Conservation (phyloP, 2,797 vertebrate genomes). For the Rhincodon typus region DNA sequence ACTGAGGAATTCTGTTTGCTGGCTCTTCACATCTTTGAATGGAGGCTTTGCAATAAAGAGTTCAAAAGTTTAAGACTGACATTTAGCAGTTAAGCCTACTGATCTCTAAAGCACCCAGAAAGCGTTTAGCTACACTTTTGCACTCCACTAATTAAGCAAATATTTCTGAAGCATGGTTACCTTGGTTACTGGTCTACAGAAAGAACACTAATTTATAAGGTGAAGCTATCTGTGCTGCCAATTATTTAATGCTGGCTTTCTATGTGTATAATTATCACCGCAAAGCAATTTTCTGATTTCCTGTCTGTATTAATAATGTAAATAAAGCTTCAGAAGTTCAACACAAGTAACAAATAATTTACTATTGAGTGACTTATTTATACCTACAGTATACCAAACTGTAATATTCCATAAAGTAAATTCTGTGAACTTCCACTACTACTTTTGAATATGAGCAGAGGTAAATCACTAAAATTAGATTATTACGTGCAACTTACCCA, state of each 20-base stretch:
- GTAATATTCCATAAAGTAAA: background rate
- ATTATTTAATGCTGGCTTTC: constrained; percentile 26
- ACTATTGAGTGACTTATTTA: background rate
- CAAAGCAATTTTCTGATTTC: background rate
- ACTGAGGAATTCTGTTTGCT: background rate
- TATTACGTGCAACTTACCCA: background rate
- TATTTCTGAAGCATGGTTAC: constrained; percentile 21
- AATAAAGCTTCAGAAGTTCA: background rate
- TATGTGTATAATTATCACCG: background rate
- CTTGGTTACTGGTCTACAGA: background rate
- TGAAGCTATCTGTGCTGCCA: background rate
- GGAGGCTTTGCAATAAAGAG: background rate
- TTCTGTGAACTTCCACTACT: background rate
- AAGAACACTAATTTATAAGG: constrained; percentile 22
- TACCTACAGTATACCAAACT: background rate
- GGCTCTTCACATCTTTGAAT: background rate
- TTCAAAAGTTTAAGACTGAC: constrained; percentile 22
- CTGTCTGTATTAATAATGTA: background rate
- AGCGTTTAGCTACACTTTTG: constrained; percentile 4
- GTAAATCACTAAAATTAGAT: background rate
- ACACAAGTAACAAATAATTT: background rate
- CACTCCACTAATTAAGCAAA: background rate
- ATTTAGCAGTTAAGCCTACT: constrained; percentile 4
- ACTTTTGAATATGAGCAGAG: background rate
- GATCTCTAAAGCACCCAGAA: background rate